Conservation (phyloP, 2,888 invertebrate genomes). For the Leucoptera coffeella region DNA sequence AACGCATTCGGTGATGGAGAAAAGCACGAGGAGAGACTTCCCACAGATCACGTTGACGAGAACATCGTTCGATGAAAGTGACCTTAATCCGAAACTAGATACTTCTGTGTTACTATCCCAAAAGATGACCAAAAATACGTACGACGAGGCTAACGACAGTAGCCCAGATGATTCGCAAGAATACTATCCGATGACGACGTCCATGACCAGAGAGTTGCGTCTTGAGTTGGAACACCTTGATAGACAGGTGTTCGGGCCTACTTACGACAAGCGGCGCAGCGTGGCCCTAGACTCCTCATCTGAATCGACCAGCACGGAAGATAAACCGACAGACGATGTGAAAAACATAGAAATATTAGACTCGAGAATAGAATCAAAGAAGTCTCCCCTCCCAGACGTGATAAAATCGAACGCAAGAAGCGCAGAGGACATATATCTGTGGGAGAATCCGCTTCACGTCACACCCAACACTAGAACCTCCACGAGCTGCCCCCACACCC, state of each 20-base stretch:
- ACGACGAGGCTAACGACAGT: slow-evolving; percentile 43
- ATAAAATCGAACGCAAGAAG: slow-evolving; percentile 37
- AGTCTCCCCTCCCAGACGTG: slow-evolving; percentile 17
- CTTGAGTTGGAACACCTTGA: slow-evolving; percentile 79
- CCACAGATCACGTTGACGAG: slow-evolving; percentile 31
- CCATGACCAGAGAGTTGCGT: slow-evolving; percentile 76
- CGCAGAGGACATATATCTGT: slow-evolving; percentile 66
- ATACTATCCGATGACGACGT: slow-evolving; percentile 82
- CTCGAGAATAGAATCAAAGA: slow-evolving; percentile 18
- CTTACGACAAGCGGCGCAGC: slow-evolving; percentile 29
- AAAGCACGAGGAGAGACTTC: slow-evolving; percentile 18
- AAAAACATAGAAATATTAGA: slow-evolving; percentile 17
- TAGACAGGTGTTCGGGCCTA: slow-evolving; percentile 70
- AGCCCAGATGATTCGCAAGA: slow-evolving; percentile 78
- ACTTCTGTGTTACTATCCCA: slow-evolving; percentile 13
- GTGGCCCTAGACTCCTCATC: slow-evolving; percentile 35
- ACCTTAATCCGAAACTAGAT: slow-evolving; percentile 12
- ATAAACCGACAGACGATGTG: slow-evolving; percentile 18
- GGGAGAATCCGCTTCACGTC: slow-evolving; percentile 71
- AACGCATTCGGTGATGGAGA: slow-evolving; percentile 27
- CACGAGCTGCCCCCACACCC: slow-evolving; percentile 54
- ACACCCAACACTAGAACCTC: slow-evolving; percentile 29
- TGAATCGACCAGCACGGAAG: slow-evolving; percentile 35
- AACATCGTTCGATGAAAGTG: slow-evolving; percentile 24
- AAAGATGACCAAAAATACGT: slow-evolving; percentile 18